A percentile compares a stretch with the other conserved stretches of the same genome.
These are phyloP conservation scores for Acronicta leporina DNA, from an alignment of 2,888 invertebrate species.

Conservation along the genomic window DNA sequence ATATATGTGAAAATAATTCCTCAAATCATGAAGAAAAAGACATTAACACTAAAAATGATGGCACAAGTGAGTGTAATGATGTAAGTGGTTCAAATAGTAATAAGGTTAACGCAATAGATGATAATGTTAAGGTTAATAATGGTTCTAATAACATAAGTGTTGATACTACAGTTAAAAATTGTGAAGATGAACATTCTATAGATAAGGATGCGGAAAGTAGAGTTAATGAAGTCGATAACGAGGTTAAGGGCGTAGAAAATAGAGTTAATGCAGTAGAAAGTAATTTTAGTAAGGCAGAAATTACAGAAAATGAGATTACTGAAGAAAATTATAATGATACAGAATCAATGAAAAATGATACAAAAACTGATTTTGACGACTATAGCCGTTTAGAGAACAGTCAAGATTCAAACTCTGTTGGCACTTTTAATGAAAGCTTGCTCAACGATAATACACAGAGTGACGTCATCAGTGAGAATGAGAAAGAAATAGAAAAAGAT, in stretches of 20 bases:
- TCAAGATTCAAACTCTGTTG: slow-evolving; percentile 25
- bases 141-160: slow-evolving; percentile 27
- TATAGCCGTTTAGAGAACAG: slow-evolving; percentile 5
- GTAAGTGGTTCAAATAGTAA: slow-evolving; percentile 38
- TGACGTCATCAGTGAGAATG: not conserved
- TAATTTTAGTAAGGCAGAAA: not conserved
- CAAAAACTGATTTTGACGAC: not conserved
- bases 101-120: slow-evolving; percentile 2
- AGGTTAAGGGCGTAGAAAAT: not conserved
- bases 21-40: slow-evolving; percentile 7
- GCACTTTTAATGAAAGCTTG: slow-evolving; percentile 21
- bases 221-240: too few species aligned
- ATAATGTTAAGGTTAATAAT: slow-evolving; percentile 20
- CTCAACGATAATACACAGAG: slow-evolving; percentile 17
- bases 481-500: slow-evolving; percentile 6
- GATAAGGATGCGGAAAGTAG: not conserved
- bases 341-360: not conserved
- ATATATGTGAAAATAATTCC: not conserved
- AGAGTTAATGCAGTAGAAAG: not conserved
- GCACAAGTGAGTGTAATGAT: slow-evolving; percentile 16
- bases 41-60: not conserved
- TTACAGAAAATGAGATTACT: not conserved
- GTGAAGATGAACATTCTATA: slow-evolving; percentile 1
- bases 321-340: not conserved
- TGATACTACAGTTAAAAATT: slow-evolving; percentile 1